phyloP scores from a whole-genome alignment of 2,888 invertebrate genomes.

The Nomada ferruginata region DNA sequence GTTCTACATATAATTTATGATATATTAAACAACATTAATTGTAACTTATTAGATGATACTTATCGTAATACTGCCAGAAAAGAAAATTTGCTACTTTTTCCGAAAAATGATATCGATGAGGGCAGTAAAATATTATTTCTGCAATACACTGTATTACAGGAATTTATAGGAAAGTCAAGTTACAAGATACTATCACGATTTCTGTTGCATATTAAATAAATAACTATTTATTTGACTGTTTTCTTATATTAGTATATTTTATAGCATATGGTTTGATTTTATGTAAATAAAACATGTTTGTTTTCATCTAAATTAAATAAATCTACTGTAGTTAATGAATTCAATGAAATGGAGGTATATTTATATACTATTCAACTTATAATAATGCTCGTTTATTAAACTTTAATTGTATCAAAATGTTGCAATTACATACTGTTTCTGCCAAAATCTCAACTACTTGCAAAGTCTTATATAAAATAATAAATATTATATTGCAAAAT shows the following conservation, averaged over 20 bases:
- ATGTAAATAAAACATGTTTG: slow-evolving; percentile 40
- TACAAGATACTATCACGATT: slow-evolving; percentile 63
- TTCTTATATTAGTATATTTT: slow-evolving; percentile 21
- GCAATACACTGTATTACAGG: slow-evolving; percentile 53
- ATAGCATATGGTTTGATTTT: slow-evolving; percentile 21
- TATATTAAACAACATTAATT: slow-evolving; percentile 37
- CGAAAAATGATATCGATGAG: slow-evolving; percentile 15
- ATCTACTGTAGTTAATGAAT: slow-evolving; percentile 10
- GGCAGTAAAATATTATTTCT: slow-evolving; percentile 20
- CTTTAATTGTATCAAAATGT: slow-evolving; percentile 28
- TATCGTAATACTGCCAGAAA: slow-evolving; percentile 30
- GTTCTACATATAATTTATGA: slow-evolving; percentile 26
- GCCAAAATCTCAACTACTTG: slow-evolving; percentile 27
- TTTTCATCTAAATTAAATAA: not conserved
- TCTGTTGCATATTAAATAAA: slow-evolving; percentile 71
- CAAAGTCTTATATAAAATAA: slow-evolving; percentile 37
- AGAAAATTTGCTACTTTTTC: slow-evolving; percentile 28
- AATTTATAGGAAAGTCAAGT: slow-evolving; percentile 60
- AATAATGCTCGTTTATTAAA: slow-evolving; percentile 42
- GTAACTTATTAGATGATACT: slow-evolving; percentile 31
- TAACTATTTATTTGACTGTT: slow-evolving; percentile 39
- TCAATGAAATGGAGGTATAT: slow-evolving; percentile 21
- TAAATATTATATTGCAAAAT: slow-evolving; percentile 41
- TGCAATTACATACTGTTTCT: slow-evolving; percentile 30
- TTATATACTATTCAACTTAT: slow-evolving; percentile 28